phyloP scores from a whole-genome alignment of 2,797 vertebrate genomes.

The Prionace glauca region DNA sequence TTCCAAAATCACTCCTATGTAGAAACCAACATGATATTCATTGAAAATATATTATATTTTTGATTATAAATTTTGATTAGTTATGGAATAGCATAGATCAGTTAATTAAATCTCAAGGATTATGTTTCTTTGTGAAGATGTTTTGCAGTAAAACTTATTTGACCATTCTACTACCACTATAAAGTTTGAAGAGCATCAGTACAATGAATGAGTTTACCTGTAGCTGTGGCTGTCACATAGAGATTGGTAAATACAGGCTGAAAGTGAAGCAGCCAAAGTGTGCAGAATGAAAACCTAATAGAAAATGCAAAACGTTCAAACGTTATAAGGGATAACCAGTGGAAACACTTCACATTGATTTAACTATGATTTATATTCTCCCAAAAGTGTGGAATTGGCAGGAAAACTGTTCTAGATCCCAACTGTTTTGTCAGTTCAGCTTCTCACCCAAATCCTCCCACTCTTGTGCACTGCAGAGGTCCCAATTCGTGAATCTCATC shows the following conservation, averaged over 20 bases:
- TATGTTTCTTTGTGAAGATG: background rate
- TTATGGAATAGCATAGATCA: background rate
- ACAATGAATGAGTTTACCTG: slow-evolving; percentile 65
- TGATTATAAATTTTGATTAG: background rate
- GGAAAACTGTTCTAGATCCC: no score
- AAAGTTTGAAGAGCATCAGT: background rate
- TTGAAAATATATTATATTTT: no score
- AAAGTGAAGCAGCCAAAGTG: slow-evolving; percentile 91
- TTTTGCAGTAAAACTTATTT: background rate
- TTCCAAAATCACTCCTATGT: background rate
- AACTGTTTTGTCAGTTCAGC: no score
- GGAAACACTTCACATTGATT: background rate
- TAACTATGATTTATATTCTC: background rate
- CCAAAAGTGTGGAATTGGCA: no score
- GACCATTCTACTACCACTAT: background rate
- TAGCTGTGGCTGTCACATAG: slow-evolving; percentile 98
- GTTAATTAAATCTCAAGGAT: background rate
- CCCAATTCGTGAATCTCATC: no score
- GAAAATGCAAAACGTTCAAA: slow-evolving; percentile 42
- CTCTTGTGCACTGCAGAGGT: no score
- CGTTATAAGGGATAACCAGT: background rate
- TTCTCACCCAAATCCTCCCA: no score
- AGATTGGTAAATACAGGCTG: slow-evolving; percentile 95
- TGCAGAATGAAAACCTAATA: slow-evolving; percentile 83
- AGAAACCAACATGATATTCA: background rate